Base-by-base conservation (phyloP, 1,140 invertebrate genomes). In the Tachypleus tridentatus region DNA sequence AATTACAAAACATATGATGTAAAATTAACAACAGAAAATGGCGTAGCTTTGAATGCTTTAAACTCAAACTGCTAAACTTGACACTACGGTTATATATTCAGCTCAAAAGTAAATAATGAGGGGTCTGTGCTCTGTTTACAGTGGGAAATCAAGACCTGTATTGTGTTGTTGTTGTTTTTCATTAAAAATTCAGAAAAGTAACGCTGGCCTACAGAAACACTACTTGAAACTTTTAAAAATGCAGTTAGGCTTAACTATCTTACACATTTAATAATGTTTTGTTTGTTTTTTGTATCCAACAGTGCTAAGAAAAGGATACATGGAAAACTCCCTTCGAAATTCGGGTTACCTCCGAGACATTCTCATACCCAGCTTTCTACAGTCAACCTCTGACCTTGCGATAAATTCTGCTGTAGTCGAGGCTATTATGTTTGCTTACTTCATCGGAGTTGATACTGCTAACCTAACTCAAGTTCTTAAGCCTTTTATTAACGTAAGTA, bases 401-500 rank as follows among this genome's bases (percentile, higher is more conserved):
- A 61, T 60, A 1, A 65, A 63, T 8, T 64, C 65, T n/a, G 61
- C 64, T n/a, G 64, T 72, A 3, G 54, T 63, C 7, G 58, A 64
- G 4, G 64, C 67, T 10, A 60, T 72, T 48, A 50, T 70, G 9
- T 69, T 62, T 51, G 59, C 62, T 51, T 72, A 72, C 51, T 72
- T 72, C 56, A 66, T 69, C 58, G 52, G 63, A 10, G 60, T 71
- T 47, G 62, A 71, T 51, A 51, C 62, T 10, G 54, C 63, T 8
- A 72, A 72, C 61, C 56, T 65, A 51, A 64, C 70, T 0, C 65
- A 70, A 54, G 49, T 72, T 1, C 49, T 66, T 29, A 60, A 62
- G 3, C 54, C 68, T 10, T 72, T 71, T 47, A 64, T 72, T 10
- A 72, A 72, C 49, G 71, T 72, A 71, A 69, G 71, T 49, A 7